A percentile compares a stretch with the other conserved stretches of the same genome.
Conservation (phyloP, 1,140 invertebrate species). For the Ceratosolen fusciceps region DNA sequence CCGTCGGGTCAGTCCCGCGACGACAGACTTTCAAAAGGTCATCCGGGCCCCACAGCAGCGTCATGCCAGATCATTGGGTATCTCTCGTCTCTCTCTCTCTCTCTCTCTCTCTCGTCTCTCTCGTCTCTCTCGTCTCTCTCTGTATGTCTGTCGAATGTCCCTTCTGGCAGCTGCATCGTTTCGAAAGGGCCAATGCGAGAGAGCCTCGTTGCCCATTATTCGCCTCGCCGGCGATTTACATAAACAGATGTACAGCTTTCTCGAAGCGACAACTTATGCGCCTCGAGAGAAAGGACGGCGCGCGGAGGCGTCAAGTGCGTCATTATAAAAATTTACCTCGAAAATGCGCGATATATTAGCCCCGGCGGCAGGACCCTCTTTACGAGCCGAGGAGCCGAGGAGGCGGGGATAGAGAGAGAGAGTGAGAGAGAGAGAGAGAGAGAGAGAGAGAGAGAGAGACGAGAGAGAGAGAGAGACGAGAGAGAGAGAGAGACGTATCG, state of each 20-base stretch:
- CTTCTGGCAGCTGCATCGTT: slow-evolving; percentile 46
- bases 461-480: neutral
- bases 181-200: slow-evolving; percentile 9
- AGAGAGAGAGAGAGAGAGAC: too few relatives aligned
- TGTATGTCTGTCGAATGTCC: slow-evolving; percentile 20
- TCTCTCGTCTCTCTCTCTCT: slow-evolving; percentile 39
- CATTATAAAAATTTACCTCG: slow-evolving; percentile 10
- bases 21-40: slow-evolving; percentile 55
- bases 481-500: neutral
- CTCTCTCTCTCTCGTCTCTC: slow-evolving; percentile 1
- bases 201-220: slow-evolving; percentile 13
- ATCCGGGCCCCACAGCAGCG: slow-evolving; percentile 44
- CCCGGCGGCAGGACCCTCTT: neutral
- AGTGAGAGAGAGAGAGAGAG: too few relatives aligned
- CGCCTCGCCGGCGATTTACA: slow-evolving; percentile 40
- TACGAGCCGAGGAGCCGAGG: neutral
- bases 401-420: too few relatives aligned
- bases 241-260: slow-evolving; percentile 54
- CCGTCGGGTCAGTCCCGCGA: neutral
- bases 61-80: slow-evolving; percentile 54
- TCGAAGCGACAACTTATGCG: neutral
- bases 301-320: slow-evolving; percentile 29
- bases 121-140: slow-evolving; percentile 41
- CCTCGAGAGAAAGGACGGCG: neutral
- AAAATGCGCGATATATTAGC: slow-evolving; percentile 12